These are phyloP conservation scores for Gastrophysa polygoni DNA, from an alignment of 2,888 invertebrate species.

Conservation along the genomic window DNA sequence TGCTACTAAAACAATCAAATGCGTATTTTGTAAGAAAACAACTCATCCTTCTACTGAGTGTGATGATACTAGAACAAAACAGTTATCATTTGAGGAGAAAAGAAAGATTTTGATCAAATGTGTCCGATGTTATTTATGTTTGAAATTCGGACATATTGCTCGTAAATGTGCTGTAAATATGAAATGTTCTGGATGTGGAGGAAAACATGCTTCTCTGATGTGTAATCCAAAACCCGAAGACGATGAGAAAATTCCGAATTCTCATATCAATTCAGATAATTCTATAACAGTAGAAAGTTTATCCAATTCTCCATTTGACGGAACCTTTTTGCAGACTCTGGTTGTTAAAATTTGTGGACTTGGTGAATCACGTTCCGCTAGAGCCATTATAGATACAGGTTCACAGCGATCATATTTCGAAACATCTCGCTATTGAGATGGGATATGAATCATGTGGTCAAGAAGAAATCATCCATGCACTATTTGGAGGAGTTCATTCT, in stretches of 20 bases:
- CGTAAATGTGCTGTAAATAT: no score
- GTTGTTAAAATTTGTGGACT: background rate
- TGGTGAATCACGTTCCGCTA: background rate
- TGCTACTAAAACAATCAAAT: background rate
- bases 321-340: background rate
- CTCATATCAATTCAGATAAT: background rate
- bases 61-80: background rate
- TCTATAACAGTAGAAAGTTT: background rate
- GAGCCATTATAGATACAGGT: slow-evolving; percentile 4
- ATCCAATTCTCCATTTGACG: background rate
- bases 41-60: background rate
- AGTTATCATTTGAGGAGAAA: background rate
- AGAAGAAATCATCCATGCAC: background rate
- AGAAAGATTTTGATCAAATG: background rate
- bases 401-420: slow-evolving; percentile 1
- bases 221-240: background rate
- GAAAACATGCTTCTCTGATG: background rate
- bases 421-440: background rate
- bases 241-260: background rate
- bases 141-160: background rate
- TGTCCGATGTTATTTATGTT: slow-evolving; percentile 3
- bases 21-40: background rate
- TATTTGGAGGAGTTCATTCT: slow-evolving; percentile 1
- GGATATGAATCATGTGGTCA: background rate
- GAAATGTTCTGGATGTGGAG: background rate